Base-by-base conservation (phyloP, 1,140 invertebrate genomes). In the Brachionus calyciflorus region DNA sequence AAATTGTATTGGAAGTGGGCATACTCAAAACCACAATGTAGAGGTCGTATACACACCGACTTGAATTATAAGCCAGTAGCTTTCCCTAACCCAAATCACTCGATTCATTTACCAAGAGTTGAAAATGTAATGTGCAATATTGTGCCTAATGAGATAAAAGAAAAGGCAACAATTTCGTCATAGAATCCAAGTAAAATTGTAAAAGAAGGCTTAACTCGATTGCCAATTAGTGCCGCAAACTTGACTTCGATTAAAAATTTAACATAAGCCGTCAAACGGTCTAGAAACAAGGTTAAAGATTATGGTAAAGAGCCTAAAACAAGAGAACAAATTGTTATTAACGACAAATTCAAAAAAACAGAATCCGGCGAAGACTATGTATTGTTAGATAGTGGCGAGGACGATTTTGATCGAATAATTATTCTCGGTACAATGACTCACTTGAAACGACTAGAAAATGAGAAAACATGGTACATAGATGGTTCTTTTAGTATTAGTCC, bases 91-190 rank as follows among this genome's bases (percentile, higher is more conserved):
- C 26, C 12, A 3, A 3, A 57, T 30, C 53, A 57, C n/a, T n/a
- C n/a, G n/a, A n/a, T n/a, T n/a, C n/a, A n/a, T n/a, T 30, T 57
- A 57, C 53, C 53, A 57, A 17, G 53, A 57, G 53, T 30, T 57
- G 33, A 30, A 57, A 57, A 30, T 57, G 28, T 33, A 57, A 57
- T 30, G 33, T 57, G 26, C 26, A 57, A 30, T 2, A 33, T 57
- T 57, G n/a, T n/a, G n/a, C n/a, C 53, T 30, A 30, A 24, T 28
- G 53, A 57, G 28, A 6, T 65, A 1, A 65, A 40, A 65, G 17
- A 28, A 57, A 65, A 37, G 41, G 57, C 57, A 3, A 41, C 17
- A 41, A 41, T 17, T 21, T 41, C 57, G 17, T 26, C 21, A 19
- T 30, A 65, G 41, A 65, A 65, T 21, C 57, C 57, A 1, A 65